These are phyloP conservation scores for Albula glossodonta DNA, from an alignment of 2,113 vertebrate genomes.

Conservation along the genomic window DNA sequence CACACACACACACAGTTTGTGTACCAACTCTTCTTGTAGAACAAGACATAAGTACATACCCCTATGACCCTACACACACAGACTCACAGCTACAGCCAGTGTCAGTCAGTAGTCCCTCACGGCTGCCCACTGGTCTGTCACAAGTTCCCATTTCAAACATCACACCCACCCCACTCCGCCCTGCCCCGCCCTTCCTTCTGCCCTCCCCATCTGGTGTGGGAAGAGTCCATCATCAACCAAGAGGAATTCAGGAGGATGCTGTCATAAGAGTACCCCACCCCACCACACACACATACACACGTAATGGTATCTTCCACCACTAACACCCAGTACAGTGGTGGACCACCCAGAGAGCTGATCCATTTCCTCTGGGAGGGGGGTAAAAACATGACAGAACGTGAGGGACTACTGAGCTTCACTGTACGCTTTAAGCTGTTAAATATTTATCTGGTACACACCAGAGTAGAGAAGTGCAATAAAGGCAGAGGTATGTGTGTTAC, in stretches of 20 bases:
- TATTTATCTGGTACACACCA: not conserved
- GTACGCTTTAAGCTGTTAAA: not conserved
- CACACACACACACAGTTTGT: not conserved
- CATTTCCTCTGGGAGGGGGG: not conserved
- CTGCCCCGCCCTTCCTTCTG: too few species aligned
- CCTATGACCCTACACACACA: not conserved
- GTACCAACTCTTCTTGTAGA: not conserved
- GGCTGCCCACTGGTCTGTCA: not conserved
- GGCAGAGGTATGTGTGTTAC: too few species aligned
- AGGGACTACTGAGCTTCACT: not conserved
- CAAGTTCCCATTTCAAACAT: not conserved
- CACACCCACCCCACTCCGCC: not conserved
- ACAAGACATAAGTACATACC: not conserved
- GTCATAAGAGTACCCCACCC: not conserved
- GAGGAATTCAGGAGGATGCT: not conserved
- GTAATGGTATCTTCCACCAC: conserved; percentile 5
- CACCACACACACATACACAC: not conserved
- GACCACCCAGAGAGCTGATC: not conserved
- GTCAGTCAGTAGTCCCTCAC: not conserved
- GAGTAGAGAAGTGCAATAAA: too few species aligned
- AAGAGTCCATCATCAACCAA: not conserved
- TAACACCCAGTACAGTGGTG: not conserved
- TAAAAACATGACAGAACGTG: not conserved
- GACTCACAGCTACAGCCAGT: not conserved
- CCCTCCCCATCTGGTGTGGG: not conserved